A percentile compares a stretch with the other conserved stretches of the same genome.
Evolutionary conservation across 2,113 vertebrate species (phyloP).

Genomic region (Malurus elegans): DNA sequence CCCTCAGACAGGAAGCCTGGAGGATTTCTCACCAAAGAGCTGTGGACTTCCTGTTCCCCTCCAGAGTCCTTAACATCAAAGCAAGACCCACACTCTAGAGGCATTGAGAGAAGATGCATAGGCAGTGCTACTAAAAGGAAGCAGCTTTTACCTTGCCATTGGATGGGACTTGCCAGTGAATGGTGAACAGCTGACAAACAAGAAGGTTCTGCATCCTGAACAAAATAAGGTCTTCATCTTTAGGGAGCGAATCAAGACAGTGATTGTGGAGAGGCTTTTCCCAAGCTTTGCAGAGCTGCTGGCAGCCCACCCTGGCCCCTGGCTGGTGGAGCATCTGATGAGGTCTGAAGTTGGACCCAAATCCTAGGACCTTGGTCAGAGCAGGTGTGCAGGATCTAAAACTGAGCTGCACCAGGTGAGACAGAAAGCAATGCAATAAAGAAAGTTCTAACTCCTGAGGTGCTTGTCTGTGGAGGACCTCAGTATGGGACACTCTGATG

Average conservation of each 20-base stretch:
- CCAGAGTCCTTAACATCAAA: background rate
- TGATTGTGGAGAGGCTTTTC: background rate
- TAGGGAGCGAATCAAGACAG: background rate
- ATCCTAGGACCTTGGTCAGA: background rate
- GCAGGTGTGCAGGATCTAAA: background rate
- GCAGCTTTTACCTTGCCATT: background rate
- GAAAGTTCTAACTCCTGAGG: background rate
- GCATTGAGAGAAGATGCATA: rapidly evolving
- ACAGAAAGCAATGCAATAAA: background rate
- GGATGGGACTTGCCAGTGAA: background rate
- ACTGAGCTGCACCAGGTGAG: background rate
- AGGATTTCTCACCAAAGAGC: background rate
- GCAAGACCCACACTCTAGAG: background rate
- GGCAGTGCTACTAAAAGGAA: background rate
- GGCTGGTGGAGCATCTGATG: background rate
- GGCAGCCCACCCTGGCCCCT: background rate
- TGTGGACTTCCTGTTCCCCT: background rate
- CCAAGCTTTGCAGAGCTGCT: background rate
- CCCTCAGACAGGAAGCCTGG: background rate
- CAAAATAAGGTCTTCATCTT: background rate
- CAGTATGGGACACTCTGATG: background rate
- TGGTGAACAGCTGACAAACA: background rate
- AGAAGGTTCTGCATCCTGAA: background rate
- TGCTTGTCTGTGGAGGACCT: background rate
- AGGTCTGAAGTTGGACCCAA: background rate